These are phyloP conservation scores for Ia io DNA, from an alignment of 2,113 vertebrate genomes.

Conservation along the genomic window DNA sequence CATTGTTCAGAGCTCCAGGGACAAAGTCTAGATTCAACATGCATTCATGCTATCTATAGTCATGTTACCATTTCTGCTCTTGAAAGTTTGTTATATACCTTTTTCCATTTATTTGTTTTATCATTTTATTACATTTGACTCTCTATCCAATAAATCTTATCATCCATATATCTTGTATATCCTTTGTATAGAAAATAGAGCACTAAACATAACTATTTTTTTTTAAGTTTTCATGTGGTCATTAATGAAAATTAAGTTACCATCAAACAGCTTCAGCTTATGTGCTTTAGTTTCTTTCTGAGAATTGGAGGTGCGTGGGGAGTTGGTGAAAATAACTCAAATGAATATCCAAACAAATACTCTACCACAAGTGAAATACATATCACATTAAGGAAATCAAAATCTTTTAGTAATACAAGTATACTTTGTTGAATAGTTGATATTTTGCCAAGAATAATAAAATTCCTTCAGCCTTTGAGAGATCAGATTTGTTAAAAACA, in stretches of 20 bases:
- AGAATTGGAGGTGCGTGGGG: neutral
- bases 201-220: neutral
- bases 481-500: neutral
- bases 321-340: neutral
- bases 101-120: neutral
- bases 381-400: constrained; percentile 30
- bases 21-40: neutral
- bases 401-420: neutral
- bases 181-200: neutral
- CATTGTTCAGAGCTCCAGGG: neutral
- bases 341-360: constrained; percentile 29
- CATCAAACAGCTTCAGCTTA: neutral
- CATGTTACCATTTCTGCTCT: fast-evolving
- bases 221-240: neutral
- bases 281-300: neutral
- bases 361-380: neutral
- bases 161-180: neutral
- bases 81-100: neutral
- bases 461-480: neutral
- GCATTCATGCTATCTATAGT: neutral
- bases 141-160: neutral
- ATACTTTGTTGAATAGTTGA: constrained; percentile 25
- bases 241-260: neutral
- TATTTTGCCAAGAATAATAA: constrained; percentile 50
- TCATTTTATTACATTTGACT: neutral